These are phyloP conservation scores for Hoplostethus atlanticus DNA, from an alignment of 2,797 vertebrate species.

Conservation along the genomic window DNA sequence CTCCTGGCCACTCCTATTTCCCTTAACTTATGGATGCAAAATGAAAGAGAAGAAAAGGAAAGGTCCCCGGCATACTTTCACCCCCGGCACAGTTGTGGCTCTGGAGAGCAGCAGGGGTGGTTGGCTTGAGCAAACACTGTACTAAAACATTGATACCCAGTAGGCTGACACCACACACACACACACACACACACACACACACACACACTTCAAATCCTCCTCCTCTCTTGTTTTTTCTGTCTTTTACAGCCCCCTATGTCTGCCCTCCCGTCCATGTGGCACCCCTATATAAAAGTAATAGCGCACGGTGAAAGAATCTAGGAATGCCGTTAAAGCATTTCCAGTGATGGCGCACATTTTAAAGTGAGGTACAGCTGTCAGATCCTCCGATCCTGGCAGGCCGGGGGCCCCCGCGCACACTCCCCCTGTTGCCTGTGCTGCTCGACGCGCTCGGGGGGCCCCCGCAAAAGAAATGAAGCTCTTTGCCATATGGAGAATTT, in stretches of 20 bases:
- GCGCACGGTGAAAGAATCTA: constrained; percentile 45
- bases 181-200: neutral
- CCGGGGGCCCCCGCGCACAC: neutral
- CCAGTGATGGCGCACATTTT: constrained; percentile 55
- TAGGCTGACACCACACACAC: neutral
- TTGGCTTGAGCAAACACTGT: constrained; percentile 38
- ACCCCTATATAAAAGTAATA: constrained; percentile 26
- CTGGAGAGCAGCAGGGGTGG: neutral
- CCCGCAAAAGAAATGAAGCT: constrained; percentile 8
- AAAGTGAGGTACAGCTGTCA: constrained; percentile 53
- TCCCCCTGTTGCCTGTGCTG: neutral
- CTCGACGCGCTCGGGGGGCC: neutral
- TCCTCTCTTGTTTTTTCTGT: neutral
- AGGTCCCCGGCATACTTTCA: neutral
- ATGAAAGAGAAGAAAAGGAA: constrained; percentile 22
- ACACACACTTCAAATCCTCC: neutral
- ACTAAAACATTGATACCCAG: constrained; percentile 33
- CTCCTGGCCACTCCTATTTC: constrained; percentile 41
- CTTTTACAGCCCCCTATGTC: neutral
- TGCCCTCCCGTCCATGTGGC: constrained; percentile 19
- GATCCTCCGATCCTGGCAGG: constrained; percentile 8
- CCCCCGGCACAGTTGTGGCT: neutral
- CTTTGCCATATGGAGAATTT: constrained; percentile 46
- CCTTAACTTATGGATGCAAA: constrained; percentile 33
- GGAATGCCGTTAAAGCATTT: constrained; percentile 66